Percentiles rank a stretch among this genome's conserved stretches.
phyloP scores from a whole-genome alignment of 2,797 vertebrate genomes.

The Spinus olivaceus region DNA sequence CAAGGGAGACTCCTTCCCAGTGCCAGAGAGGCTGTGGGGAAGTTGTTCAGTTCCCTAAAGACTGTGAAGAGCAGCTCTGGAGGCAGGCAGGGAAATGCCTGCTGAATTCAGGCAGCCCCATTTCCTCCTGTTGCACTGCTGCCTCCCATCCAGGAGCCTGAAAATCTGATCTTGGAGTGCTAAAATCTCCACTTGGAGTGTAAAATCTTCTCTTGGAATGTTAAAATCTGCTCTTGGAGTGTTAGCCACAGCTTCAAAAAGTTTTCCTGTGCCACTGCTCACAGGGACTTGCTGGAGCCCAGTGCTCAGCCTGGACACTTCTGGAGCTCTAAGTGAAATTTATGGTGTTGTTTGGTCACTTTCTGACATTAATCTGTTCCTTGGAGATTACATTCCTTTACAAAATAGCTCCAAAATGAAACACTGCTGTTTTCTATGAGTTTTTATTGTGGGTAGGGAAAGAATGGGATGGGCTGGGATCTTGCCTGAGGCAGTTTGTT shows the following conservation, averaged over 20 bases:
- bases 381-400: not conserved
- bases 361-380: not conserved
- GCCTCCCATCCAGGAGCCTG: not conserved
- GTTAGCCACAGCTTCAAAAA: not conserved
- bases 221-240: not conserved
- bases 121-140: not conserved
- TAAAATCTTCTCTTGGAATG: not conserved
- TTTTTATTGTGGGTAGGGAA: not conserved
- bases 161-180: not conserved
- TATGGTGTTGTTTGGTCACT: not conserved
- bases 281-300: not conserved
- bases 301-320: not conserved
- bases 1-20: not conserved
- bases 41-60: not conserved
- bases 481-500: not conserved
- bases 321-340: not conserved
- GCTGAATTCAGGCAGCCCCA: not conserved
- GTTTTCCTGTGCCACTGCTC: not conserved
- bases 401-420: not conserved
- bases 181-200: not conserved
- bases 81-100: not conserved
- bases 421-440: not conserved
- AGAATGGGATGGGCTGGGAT: not conserved
- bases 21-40: not conserved
- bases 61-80: not conserved